A percentile compares a stretch with the other conserved stretches of the same genome.
phyloP scores from a whole-genome alignment of 2,113 vertebrate genomes.

The Falco punctatus region DNA sequence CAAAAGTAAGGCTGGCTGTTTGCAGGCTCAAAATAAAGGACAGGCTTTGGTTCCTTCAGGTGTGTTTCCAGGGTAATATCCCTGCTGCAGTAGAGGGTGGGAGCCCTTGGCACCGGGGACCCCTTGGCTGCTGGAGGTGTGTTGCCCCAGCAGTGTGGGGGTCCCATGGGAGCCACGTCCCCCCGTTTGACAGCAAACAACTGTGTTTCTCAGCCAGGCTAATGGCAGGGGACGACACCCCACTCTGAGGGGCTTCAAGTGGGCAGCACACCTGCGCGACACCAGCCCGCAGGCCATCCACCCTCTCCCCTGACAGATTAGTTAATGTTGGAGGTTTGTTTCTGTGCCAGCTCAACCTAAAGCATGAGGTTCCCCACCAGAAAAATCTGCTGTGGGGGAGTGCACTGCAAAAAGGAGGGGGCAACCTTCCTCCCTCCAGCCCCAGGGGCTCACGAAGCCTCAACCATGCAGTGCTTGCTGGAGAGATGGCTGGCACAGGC shows the following conservation, averaged over 20 bases:
- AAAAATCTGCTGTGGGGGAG: neutral
- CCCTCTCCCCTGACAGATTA: neutral
- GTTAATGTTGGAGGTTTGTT: neutral
- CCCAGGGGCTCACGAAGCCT: neutral
- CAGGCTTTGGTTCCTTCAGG: neutral
- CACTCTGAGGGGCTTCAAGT: neutral
- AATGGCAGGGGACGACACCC: neutral
- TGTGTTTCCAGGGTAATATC: neutral
- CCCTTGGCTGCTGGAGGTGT: neutral
- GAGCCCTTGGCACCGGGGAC: neutral
- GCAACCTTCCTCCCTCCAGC: neutral
- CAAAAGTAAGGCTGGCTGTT: neutral
- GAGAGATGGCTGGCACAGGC: neutral
- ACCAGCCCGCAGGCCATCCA: neutral
- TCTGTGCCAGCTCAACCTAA: neutral
- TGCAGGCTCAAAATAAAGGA: neutral
- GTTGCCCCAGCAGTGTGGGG: fast-evolving
- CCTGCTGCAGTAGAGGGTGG: neutral
- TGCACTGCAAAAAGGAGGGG: neutral
- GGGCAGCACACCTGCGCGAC: neutral
- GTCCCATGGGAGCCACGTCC: neutral
- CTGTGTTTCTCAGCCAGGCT: neutral
- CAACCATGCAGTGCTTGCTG: neutral
- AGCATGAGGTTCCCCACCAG: neutral
- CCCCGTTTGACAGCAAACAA: neutral